Percentiles rank a stretch among this genome's conserved stretches.
Conservation (phyloP, 2,113 vertebrate genomes). For the Psittacula cyanocephala region DNA sequence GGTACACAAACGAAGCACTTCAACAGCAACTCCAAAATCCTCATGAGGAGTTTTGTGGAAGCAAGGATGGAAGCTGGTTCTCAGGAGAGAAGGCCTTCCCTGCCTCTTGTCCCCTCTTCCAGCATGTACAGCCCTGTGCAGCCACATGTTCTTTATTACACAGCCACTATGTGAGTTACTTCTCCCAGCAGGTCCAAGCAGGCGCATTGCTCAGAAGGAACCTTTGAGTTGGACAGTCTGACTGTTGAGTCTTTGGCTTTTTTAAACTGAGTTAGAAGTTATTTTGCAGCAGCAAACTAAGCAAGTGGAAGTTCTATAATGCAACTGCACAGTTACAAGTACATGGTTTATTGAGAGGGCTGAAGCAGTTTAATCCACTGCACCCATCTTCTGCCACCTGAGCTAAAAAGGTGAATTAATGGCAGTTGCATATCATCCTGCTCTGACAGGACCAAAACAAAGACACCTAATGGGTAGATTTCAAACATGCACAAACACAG, state of each 20-base stretch:
- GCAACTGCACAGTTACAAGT: neutral
- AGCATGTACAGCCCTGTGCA: rapidly evolving
- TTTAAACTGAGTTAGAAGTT: neutral
- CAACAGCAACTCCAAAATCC: neutral
- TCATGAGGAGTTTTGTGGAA: neutral
- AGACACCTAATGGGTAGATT: neutral
- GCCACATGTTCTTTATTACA: neutral
- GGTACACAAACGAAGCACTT: neutral
- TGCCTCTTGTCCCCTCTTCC: rapidly evolving
- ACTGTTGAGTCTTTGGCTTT: neutral
- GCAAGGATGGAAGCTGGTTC: neutral
- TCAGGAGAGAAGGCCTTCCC: neutral
- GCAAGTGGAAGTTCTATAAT: neutral
- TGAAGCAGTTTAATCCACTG: neutral
- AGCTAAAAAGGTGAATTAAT: neutral
- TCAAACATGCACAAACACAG: neutral
- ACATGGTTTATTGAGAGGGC: neutral
- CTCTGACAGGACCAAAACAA: neutral
- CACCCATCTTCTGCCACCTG: neutral
- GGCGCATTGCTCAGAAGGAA: neutral
- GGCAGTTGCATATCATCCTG: neutral
- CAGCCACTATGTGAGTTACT: neutral
- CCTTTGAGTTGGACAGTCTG: neutral
- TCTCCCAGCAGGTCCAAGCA: neutral
- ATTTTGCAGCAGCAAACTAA: neutral